Base-by-base conservation (phyloP, 2,888 invertebrate genomes). In the Panopea generosa region DNA sequence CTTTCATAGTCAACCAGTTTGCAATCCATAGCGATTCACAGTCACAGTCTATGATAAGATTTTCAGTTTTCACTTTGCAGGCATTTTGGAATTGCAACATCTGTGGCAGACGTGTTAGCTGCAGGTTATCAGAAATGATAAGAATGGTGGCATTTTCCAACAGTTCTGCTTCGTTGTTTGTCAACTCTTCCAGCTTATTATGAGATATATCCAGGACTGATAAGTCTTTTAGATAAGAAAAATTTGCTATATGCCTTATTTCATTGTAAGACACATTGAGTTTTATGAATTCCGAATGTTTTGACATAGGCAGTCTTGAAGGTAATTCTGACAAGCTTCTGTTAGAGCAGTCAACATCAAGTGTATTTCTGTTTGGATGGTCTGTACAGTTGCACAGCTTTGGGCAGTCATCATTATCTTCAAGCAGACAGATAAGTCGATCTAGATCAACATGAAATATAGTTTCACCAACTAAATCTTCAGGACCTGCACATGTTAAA, bases 61-160 rank as follows among this genome's bases (percentile, higher is more conserved):
- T 47, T 22, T 49, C 38, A 56, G 57, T 53, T 18, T 63, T 18
- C 9, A 57, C 52, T 11, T 16, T 47, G 43, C 74, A 75, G 4
- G 62, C 43, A 22, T 69, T 63, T 40, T 49, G 40, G 20, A 65
- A 63, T 38, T 75, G 74, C 16, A 75, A 47, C 7, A 22, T 56
- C 24, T 65, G 69, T 43, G 74, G 69, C 1, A 75, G 38, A 49
- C 40, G n/a, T 26, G 18, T 20, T 2, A 75, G 52, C 6, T 26
- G 53, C 38, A 47, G 59, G 27, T 75, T 75, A 38, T 69, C 27
- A 2, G 69, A 69, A 27, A 75, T 20, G 24, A 62, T 62, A 6
- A 75, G 50, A 47, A 20, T 38, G n/a, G 69, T 50, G 4, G 55
- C 65, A 26, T 75, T 75, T 50, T 75, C 69, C 11, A 69, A 47